A percentile compares a stretch with the other conserved stretches of the same genome.
phyloP scores from a whole-genome alignment of 2,888 invertebrate species.

The Sesia bembeciformis region DNA sequence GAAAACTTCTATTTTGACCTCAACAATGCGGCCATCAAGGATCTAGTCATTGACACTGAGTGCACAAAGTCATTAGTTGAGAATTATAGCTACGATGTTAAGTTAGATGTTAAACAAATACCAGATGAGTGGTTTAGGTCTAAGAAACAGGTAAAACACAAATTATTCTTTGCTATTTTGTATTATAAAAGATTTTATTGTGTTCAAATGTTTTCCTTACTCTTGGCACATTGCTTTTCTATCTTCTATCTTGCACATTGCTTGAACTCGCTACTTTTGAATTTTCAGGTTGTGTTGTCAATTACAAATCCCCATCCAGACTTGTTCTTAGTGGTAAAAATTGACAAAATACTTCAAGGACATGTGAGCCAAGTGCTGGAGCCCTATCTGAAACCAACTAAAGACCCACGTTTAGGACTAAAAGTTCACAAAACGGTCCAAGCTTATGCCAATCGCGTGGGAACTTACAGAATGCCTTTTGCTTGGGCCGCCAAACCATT shows the following conservation, averaged over 20 bases:
- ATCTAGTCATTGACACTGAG: conserved; percentile 64
- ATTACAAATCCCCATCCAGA: conserved; percentile 92
- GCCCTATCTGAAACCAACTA: conserved; percentile 87
- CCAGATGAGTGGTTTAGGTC: conserved; percentile 83
- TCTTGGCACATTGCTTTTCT: no score
- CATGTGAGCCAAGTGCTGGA: conserved; percentile 89
- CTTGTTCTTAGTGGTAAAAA: conserved; percentile 91
- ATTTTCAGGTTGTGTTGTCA: conserved; percentile 86
- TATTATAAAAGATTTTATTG: no score
- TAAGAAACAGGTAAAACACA: conserved; percentile 71
- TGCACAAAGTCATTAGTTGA: conserved; percentile 67
- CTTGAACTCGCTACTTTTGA: no score
- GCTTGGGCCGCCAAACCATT: conserved; percentile 96
- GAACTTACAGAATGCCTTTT: conserved; percentile 95
- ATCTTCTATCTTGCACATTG: no score
- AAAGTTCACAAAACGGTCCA: conserved; percentile 89
- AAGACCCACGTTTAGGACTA: conserved; percentile 84
- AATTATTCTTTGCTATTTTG: no score
- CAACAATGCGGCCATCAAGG: conserved; percentile 81
- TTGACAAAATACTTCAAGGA: conserved; percentile 95
- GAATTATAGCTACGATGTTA: conserved; percentile 69
- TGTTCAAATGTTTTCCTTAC: no score
- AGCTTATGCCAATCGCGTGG: conserved; percentile 86
- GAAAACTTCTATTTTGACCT: conserved; percentile 95
- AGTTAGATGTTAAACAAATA: conserved; percentile 80